Evolutionary conservation across 2,888 invertebrate genomes (phyloP).

Genomic region (Amphimallon solstitiale): DNA sequence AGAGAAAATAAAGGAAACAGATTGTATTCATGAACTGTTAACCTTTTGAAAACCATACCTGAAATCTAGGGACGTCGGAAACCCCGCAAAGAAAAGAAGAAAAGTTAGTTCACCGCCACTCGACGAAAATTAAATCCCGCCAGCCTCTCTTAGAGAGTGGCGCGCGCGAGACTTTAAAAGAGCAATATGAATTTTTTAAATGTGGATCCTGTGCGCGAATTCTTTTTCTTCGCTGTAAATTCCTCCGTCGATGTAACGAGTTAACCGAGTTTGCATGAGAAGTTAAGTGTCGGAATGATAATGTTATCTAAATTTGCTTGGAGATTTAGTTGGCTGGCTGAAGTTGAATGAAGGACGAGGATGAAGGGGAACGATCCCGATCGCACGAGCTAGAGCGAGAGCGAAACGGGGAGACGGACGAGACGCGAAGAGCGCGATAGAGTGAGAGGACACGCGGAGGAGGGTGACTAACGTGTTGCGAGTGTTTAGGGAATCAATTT

Average conservation of each 20-base stretch:
- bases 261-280: constrained; percentile 36
- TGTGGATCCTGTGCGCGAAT: constrained; percentile 26
- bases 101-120: constrained; percentile 29
- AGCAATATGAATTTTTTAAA: constrained; percentile 34
- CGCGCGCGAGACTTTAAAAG: constrained; percentile 25
- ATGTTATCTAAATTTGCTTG: constrained; percentile 39
- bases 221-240: constrained; percentile 32
- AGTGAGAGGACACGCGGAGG: no score
- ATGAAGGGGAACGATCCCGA: background rate
- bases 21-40: constrained; percentile 32
- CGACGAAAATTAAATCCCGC: constrained; percentile 31
- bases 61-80: constrained; percentile 23
- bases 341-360: constrained; percentile 17
- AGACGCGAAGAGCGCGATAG: constrained; percentile 1
- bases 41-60: constrained; percentile 30
- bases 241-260: constrained; percentile 34
- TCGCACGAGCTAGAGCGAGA: background rate
- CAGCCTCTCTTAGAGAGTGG: background rate
- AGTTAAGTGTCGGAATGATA: constrained; percentile 38
- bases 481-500: constrained; percentile 39
- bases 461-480: constrained; percentile 11
- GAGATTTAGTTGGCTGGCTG: constrained; percentile 35
- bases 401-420: background rate
- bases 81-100: constrained; percentile 7
- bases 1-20: constrained; percentile 16